Evolutionary conservation across 2,113 vertebrate genomes (phyloP).

Genomic region (Pygoscelis antarcticus): DNA sequence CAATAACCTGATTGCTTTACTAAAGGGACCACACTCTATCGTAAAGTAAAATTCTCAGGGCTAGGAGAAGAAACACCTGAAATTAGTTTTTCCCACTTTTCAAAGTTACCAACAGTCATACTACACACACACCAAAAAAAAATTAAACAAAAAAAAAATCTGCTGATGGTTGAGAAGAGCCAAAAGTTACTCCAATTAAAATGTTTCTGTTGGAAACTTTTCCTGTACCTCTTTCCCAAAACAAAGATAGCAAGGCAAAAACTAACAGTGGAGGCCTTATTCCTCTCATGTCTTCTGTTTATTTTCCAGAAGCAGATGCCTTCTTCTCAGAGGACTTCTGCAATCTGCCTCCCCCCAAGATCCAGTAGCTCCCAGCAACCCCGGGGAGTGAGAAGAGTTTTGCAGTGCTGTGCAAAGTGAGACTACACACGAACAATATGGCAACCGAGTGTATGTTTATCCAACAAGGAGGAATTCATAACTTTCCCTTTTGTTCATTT

Average conservation of each 20-base stretch:
- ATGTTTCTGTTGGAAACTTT: background rate
- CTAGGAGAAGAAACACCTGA: background rate
- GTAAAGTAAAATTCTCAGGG: background rate
- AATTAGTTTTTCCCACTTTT: background rate
- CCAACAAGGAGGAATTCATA: background rate
- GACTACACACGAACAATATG: accelerated
- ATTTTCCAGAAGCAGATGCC: background rate
- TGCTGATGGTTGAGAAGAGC: background rate
- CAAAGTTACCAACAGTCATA: background rate
- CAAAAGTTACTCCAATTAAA: background rate
- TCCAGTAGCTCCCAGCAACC: background rate
- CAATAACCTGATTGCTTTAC: background rate
- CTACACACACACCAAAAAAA: background rate
- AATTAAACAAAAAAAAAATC: background rate
- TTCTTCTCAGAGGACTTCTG: background rate
- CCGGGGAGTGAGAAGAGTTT: background rate
- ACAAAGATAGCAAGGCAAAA: background rate
- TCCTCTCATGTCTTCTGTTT: background rate
- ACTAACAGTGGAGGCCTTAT: background rate
- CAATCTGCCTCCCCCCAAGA: background rate
- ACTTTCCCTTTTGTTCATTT: background rate
- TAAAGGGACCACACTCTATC: background rate
- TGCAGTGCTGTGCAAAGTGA: background rate
- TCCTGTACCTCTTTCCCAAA: background rate
- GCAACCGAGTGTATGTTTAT: accelerated